These are phyloP conservation scores for Fundulus diaphanus DNA, from an alignment of 2,797 vertebrate species.

Conservation along the genomic window DNA sequence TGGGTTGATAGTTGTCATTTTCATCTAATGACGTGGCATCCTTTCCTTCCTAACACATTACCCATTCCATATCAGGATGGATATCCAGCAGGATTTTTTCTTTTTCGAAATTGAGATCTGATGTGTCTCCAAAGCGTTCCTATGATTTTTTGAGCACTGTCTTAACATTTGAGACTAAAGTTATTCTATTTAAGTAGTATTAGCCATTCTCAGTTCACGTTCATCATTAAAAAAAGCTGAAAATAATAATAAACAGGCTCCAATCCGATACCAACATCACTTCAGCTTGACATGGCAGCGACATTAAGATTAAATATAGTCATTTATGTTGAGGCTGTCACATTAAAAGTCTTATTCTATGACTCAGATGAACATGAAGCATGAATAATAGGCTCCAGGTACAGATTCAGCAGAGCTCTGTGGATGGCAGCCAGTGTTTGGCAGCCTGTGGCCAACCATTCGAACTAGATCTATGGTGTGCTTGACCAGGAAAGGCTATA, in stretches of 20 bases:
- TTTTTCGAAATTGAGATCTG: no score
- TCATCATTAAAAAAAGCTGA: neutral
- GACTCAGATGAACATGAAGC: conserved; percentile 43
- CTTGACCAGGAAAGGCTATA: conserved; percentile 68
- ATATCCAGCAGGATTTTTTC: no score
- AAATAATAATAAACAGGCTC: neutral
- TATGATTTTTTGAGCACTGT: no score
- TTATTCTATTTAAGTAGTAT: neutral
- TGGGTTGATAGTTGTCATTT: no score
- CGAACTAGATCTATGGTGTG: conserved; percentile 70
- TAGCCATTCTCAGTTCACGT: neutral
- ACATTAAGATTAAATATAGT: conserved; percentile 54
- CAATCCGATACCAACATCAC: neutral
- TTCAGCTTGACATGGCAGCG: conserved; percentile 1
- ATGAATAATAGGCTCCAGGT: conserved; percentile 66
- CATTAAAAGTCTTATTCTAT: conserved; percentile 52
- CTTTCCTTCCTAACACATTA: no score
- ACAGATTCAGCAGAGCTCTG: conserved; percentile 44
- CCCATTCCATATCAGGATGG: no score
- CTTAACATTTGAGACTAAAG: neutral
- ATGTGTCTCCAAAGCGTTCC: no score
- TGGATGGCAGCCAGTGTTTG: conserved; percentile 41
- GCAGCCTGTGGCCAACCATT: conserved; percentile 57
- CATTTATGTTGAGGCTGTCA: conserved; percentile 52
- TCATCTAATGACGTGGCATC: no score